Evolutionary conservation across 2,888 invertebrate species (phyloP).

Genomic region (Hirtodrosophila histrioides): DNA sequence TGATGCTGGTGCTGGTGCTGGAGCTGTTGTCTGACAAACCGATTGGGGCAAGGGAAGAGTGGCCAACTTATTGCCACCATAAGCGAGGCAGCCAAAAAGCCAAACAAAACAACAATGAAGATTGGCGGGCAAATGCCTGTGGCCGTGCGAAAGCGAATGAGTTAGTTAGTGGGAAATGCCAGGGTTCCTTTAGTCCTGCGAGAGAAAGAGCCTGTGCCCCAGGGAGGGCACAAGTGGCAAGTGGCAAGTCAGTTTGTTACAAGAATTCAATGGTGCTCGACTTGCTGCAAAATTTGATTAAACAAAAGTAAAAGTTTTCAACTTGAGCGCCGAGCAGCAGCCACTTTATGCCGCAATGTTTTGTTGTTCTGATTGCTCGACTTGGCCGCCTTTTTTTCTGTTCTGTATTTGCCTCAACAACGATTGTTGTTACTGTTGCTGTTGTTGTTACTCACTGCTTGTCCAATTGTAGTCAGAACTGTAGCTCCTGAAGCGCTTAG

Average conservation of each 20-base stretch:
- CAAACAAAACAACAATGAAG: constrained; percentile 57
- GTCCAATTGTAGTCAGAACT: constrained; percentile 37
- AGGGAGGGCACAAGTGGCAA: constrained; percentile 4
- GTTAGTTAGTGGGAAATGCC: constrained; percentile 51
- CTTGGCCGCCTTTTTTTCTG: constrained; percentile 24
- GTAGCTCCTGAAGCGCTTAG: constrained; percentile 40
- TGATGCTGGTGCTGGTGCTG: constrained; percentile 33
- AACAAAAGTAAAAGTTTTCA: constrained; percentile 77
- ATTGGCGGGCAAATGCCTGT: constrained; percentile 40
- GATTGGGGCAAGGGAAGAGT: neutral
- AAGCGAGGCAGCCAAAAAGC: constrained; percentile 41
- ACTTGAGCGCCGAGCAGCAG: constrained; percentile 46
- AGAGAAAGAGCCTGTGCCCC: neutral
- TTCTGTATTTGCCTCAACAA: neutral
- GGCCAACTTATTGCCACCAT: constrained; percentile 45
- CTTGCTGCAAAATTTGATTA: constrained; percentile 77
- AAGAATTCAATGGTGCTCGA: constrained; percentile 70
- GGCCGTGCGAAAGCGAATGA: constrained; percentile 45
- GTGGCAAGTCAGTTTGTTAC: constrained; percentile 52
- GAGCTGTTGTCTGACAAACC: constrained; percentile 3
- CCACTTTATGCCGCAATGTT: constrained; percentile 42
- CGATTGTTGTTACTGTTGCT: constrained; percentile 19
- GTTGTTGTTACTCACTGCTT: constrained; percentile 16
- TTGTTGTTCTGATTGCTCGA: constrained; percentile 52
- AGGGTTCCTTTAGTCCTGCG: constrained; percentile 24